Evolutionary conservation across 1,140 invertebrate genomes (phyloP), one percentile per base, ranked within the genome.

Genomic region (Diorhabda elongata): DNA sequence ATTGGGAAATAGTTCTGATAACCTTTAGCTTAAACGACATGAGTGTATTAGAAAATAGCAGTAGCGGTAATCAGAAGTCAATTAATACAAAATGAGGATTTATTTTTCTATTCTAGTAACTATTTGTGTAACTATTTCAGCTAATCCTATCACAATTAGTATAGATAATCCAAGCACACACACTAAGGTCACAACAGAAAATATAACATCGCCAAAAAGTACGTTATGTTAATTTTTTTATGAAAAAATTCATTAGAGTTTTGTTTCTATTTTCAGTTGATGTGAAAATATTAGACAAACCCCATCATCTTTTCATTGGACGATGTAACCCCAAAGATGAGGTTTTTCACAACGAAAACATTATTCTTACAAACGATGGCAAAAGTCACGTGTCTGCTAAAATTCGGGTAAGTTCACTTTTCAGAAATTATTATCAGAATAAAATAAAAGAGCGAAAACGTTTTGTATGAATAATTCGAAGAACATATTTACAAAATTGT

Each of bases 341-440:
- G 26, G 47, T 78, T 11, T 57, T 78, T 9, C 77, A 79, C 58
- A 71, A 75, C 11, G 78, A 79, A 71, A 77, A 76, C 58, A 72
- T 79, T 42, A 71, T 78, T 66, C 44, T 79, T 26, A 74, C 74
- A 45, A 78, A 77, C 60, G 75, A 77, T 67, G 76, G 74, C 2
- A 74, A 75, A 61, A 78, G 74, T 65, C 73, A 74, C 11, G 71
- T 77, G 6, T 66, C 66, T 64, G 77, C 75, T 8, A 67, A 71
- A 60, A 78, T 79, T 65, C 67, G 71, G 63, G 78, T 78, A 71
- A 72, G 71, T 68, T 57, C 6, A 64, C 47, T 26, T 60, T 63
- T 58, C 26, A 26, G 26, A 1, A 26, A 26, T 26, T 26, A 26
- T 26, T 26, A 26, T 26, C 26, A 26, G 26, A 26, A 26, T 26